Evolutionary conservation across 1,140 invertebrate species (phyloP).

Genomic region (Microplitis mediator): DNA sequence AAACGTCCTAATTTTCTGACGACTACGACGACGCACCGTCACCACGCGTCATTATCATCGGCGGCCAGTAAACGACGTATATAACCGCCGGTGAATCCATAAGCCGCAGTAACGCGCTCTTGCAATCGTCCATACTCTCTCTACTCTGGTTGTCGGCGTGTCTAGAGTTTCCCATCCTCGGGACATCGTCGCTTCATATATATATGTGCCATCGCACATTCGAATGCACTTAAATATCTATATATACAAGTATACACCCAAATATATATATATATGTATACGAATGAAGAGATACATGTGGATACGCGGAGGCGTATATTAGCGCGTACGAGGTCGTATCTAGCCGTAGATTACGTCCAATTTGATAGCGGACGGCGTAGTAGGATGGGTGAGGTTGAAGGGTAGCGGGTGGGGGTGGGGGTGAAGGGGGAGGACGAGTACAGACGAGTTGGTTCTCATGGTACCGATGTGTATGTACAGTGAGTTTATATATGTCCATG

Average conservation of each 20-base stretch:
- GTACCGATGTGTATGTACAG: not conserved
- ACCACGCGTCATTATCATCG: slow-evolving; percentile 59
- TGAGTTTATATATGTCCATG: not conserved
- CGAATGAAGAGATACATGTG: slow-evolving; percentile 11
- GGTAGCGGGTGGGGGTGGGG: no score
- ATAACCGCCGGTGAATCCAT: slow-evolving; percentile 49
- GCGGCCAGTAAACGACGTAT: slow-evolving; percentile 44
- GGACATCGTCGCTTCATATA: not conserved
- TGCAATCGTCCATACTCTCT: not conserved
- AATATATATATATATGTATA: not conserved
- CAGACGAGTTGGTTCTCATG: not conserved
- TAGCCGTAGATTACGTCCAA: slow-evolving; percentile 41
- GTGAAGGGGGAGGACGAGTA: not conserved
- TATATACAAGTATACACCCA: slow-evolving; percentile 32
- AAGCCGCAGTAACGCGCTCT: slow-evolving; percentile 40
- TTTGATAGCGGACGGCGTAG: slow-evolving; percentile 47
- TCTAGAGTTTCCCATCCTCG: not conserved
- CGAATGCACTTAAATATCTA: slow-evolving; percentile 13
- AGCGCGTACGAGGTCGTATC: slow-evolving; percentile 32
- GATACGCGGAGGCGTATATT: slow-evolving; percentile 10
- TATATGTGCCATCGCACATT: slow-evolving; percentile 31
- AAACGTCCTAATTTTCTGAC: slow-evolving; percentile 26
- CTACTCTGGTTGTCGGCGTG: not conserved
- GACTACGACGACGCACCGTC: slow-evolving; percentile 39
- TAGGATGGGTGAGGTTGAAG: not conserved